A percentile compares a stretch with the other conserved stretches of the same genome.
Conservation (phyloP, 2,888 invertebrate species). For the Parnassius mnemosyne region DNA sequence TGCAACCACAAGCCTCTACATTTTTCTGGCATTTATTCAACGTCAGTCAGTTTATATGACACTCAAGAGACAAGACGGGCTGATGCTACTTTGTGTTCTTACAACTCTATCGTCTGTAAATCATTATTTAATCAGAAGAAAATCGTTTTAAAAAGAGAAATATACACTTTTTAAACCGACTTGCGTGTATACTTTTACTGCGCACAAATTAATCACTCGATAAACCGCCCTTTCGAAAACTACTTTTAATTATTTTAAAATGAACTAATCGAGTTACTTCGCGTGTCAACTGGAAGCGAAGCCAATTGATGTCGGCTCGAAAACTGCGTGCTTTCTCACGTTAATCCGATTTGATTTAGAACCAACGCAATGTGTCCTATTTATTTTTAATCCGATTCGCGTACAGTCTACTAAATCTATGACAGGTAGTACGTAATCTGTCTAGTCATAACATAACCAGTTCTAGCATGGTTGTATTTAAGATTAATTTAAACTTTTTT, state of each 20-base stretch:
- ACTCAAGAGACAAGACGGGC: too few species aligned
- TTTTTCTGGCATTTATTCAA: too few species aligned
- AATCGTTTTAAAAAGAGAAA: too few species aligned
- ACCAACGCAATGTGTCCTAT: slow-evolving; percentile 14
- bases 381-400: slow-evolving; percentile 16
- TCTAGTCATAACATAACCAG: slow-evolving; percentile 10
- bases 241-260: slow-evolving; percentile 4
- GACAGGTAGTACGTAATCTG: slow-evolving; percentile 10
- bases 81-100: too few species aligned
- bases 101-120: too few species aligned
- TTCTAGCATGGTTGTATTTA: background rate
- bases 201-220: slow-evolving; percentile 1
- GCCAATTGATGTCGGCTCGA: background rate
- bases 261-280: slow-evolving; percentile 9
- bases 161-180: too few species aligned
- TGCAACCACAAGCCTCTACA: too few species aligned
- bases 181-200: slow-evolving; percentile 9
- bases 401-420: slow-evolving; percentile 1
- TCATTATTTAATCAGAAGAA: too few species aligned
- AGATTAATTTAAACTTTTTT: too few species aligned
- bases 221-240: background rate
- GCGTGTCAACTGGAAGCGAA: slow-evolving; percentile 2
- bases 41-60: too few species aligned
- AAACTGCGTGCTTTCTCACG: slow-evolving; percentile 10
- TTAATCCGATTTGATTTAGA: slow-evolving; percentile 14